A percentile compares a stretch with the other conserved stretches of the same genome.
Evolutionary conservation across 2,888 invertebrate genomes (phyloP).

Genomic region (Caenorhabditis afra): DNA sequence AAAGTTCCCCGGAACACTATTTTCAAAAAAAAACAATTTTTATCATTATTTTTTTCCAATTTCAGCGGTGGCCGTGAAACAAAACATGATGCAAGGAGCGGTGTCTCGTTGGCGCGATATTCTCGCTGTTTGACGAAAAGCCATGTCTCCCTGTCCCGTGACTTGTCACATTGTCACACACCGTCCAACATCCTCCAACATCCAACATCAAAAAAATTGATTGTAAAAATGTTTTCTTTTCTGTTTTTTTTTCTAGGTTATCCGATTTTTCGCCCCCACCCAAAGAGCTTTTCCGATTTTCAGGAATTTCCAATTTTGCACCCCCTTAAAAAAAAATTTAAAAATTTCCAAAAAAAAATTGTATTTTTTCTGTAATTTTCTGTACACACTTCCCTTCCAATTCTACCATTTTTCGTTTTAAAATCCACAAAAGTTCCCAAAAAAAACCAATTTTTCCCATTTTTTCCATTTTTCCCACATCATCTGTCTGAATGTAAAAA

Average conservation of each 20-base stretch:
- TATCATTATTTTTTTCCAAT: constrained; percentile 4
- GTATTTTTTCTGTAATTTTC: not conserved
- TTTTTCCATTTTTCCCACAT: not conserved
- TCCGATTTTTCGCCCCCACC: constrained; percentile 33
- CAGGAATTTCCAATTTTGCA: constrained; percentile 1
- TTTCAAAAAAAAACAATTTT: not conserved
- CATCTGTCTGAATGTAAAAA: too few relatives aligned
- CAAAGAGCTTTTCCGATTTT: constrained; percentile 5
- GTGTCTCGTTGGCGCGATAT: constrained; percentile 54
- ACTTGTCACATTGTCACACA: not conserved
- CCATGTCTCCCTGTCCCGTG: not conserved
- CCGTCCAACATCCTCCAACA: not conserved
- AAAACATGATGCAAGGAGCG: constrained; percentile 39
- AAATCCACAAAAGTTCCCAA: not conserved
- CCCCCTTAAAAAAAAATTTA: not conserved
- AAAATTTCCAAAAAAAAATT: too few relatives aligned
- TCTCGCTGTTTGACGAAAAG: constrained; percentile 22
- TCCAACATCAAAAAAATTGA: not conserved
- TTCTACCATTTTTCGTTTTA: too few relatives aligned
- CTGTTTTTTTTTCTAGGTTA: constrained; percentile 43
- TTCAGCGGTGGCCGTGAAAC: constrained; percentile 47
- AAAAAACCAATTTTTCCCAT: not conserved
- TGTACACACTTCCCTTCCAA: too few relatives aligned
- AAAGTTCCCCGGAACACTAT: too few relatives aligned
- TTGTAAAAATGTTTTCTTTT: not conserved